Conservation (phyloP, 2,797 vertebrate genomes). For the Semaprochilodus insignis region DNA sequence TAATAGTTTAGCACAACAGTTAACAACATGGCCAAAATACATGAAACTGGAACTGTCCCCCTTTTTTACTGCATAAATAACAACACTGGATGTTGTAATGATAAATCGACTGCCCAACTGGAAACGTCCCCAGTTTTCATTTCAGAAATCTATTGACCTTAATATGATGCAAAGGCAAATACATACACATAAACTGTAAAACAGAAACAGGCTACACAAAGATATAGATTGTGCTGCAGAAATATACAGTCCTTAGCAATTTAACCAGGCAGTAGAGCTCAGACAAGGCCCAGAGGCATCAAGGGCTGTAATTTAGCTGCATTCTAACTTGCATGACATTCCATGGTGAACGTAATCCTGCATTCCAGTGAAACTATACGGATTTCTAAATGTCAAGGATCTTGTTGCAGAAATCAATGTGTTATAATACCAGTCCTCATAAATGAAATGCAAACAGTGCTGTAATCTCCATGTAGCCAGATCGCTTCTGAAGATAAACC, state of each 20-base stretch:
- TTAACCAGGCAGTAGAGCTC: neutral
- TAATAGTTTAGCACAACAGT: too few species aligned
- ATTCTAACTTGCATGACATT: neutral
- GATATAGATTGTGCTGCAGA: neutral
- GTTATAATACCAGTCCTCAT: neutral
- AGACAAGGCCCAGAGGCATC: neutral
- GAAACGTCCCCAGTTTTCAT: too few species aligned
- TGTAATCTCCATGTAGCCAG: neutral
- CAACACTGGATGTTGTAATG: too few species aligned
- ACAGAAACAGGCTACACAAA: neutral
- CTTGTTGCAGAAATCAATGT: neutral
- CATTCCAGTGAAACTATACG: neutral
- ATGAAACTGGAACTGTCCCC: too few species aligned
- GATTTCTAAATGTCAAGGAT: neutral
- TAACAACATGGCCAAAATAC: too few species aligned
- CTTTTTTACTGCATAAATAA: too few species aligned
- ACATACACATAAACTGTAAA: neutral
- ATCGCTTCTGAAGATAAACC: neutral
- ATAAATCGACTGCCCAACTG: too few species aligned
- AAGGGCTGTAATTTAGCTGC: slow-evolving; percentile 1
- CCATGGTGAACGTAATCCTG: neutral
- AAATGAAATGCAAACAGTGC: neutral
- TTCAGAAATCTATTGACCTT: neutral
- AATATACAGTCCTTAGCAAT: neutral
- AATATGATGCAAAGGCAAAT: neutral